These are phyloP conservation scores for Chrysocyon brachyurus DNA, from an alignment of 2,797 vertebrate species.

Conservation along the genomic window DNA sequence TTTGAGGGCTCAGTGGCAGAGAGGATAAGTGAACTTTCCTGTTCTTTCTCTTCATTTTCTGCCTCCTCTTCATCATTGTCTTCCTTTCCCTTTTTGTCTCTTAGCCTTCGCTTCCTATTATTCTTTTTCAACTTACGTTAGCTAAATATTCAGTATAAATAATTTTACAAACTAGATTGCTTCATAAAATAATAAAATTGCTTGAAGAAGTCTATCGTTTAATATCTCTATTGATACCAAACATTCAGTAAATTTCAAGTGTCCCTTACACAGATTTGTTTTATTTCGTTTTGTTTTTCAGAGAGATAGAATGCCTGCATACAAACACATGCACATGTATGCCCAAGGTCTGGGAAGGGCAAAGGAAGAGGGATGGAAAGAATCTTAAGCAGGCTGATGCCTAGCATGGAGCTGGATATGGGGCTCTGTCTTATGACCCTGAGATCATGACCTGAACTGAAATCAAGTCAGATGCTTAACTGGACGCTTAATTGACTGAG, in stretches of 20 bases:
- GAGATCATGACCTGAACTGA: not conserved
- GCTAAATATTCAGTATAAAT: not conserved
- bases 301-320: not conserved
- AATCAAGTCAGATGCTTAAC: not conserved
- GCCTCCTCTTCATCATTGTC: not conserved
- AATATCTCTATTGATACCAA: not conserved
- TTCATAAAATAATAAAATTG: conserved; percentile 34
- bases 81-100: too few relatives aligned
- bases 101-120: not conserved
- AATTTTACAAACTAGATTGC: not conserved
- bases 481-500: not conserved
- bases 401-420: not conserved
- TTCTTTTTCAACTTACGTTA: not conserved
- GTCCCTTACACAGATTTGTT: not conserved
- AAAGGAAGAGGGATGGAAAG: not conserved
- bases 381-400: not conserved
- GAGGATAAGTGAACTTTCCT: not conserved
- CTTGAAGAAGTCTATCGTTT: not conserved
- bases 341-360: not conserved
- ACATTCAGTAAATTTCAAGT: not conserved
- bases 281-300: not conserved
- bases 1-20: not conserved
- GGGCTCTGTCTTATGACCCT: not conserved
- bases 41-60: not conserved
- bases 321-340: not conserved